A percentile compares a stretch with the other conserved stretches of the same genome.
These are phyloP conservation scores for Mormoops blainvillei DNA, from an alignment of 2,113 vertebrate species.

Conservation along the genomic window DNA sequence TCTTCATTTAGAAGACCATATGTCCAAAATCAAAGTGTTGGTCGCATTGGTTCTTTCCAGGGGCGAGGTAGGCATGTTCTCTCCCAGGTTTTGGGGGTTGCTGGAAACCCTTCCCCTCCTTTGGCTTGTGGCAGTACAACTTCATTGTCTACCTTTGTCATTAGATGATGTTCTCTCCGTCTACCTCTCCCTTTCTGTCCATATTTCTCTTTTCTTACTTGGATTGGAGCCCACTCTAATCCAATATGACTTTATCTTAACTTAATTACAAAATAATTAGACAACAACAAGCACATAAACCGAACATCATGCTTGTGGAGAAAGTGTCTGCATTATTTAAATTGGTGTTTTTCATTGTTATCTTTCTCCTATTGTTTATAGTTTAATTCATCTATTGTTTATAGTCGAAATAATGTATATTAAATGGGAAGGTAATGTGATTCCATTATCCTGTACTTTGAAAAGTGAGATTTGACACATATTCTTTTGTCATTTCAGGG, in stretches of 20 bases:
- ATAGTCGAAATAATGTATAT: background rate
- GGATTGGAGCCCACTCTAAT: background rate
- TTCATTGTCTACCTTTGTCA: background rate
- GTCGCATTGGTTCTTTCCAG: background rate
- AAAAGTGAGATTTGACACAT: background rate
- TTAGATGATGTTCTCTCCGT: background rate
- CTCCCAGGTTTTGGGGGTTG: background rate
- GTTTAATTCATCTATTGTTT: background rate
- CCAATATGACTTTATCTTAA: background rate
- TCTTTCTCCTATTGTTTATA: background rate
- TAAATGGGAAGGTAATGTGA: background rate
- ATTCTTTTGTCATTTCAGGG: background rate
- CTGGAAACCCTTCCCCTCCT: background rate
- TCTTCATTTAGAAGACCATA: background rate
- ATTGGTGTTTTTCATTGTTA: background rate
- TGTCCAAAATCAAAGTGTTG: background rate
- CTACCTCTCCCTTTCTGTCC: background rate
- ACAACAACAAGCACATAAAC: background rate
- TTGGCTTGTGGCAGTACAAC: background rate
- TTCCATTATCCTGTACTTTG: background rate
- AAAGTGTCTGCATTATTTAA: background rate
- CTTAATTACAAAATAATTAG: background rate
- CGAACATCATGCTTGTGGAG: background rate
- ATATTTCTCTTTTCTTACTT: background rate
- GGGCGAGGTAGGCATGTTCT: background rate